Conservation (phyloP, 2,888 invertebrate species). For the Agrotis ipsilon region DNA sequence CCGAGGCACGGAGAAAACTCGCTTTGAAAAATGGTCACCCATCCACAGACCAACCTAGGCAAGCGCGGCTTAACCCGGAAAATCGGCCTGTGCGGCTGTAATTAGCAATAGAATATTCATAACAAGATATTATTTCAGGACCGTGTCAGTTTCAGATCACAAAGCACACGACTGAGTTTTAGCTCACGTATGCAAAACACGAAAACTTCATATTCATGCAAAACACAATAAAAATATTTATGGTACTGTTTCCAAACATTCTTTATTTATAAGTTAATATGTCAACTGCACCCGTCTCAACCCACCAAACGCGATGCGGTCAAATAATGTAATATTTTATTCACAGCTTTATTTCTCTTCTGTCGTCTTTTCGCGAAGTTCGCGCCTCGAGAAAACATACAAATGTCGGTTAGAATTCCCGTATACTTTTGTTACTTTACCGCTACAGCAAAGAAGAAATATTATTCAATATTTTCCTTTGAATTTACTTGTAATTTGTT, state of each 20-base stretch:
- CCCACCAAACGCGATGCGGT: slow-evolving; percentile 62
- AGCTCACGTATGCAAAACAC: slow-evolving; percentile 27
- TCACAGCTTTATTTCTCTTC: slow-evolving; percentile 71
- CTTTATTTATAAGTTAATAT: slow-evolving; percentile 64
- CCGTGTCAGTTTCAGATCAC: neutral
- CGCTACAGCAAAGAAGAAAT: slow-evolving; percentile 32
- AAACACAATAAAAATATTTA: slow-evolving; percentile 56
- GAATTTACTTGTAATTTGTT: slow-evolving; percentile 26
- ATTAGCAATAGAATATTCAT: too few species aligned
- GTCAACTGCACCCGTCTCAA: slow-evolving; percentile 65
- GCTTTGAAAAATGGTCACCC: too few species aligned
- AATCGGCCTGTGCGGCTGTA: too few species aligned
- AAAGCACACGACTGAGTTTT: too few species aligned
- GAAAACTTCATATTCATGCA: slow-evolving; percentile 43
- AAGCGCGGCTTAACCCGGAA: too few species aligned
- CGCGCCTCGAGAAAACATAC: slow-evolving; percentile 60
- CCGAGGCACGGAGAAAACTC: too few species aligned
- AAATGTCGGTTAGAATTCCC: slow-evolving; percentile 56
- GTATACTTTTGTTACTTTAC: slow-evolving; percentile 59
- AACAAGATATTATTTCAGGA: slow-evolving; percentile 20
- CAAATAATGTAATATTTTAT: slow-evolving; percentile 76
- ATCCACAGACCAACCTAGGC: too few species aligned
- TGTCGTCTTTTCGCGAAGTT: slow-evolving; percentile 63
- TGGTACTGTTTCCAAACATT: slow-evolving; percentile 48
- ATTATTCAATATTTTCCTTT: slow-evolving; percentile 49